Evolutionary conservation across 2,113 vertebrate species (phyloP).

Genomic region (Pleuronectes platessa): DNA sequence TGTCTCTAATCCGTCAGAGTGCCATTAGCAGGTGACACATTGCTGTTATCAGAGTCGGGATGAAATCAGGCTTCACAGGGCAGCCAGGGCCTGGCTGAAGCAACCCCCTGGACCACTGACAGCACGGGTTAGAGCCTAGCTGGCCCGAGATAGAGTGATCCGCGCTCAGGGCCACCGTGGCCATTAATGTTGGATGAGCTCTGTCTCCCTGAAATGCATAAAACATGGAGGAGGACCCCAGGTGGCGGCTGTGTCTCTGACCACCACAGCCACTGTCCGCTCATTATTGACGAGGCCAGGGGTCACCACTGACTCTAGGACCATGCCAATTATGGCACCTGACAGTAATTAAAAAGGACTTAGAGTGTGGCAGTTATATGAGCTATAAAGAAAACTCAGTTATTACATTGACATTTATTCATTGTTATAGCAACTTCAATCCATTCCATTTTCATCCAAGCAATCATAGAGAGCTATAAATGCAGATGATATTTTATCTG

Average conservation of each 20-base stretch:
- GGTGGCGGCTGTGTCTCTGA: constrained; percentile 63
- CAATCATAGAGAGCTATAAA: neutral
- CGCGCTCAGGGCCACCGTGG: constrained; percentile 40
- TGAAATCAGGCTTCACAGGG: neutral
- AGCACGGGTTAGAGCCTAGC: constrained; percentile 31
- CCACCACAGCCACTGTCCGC: constrained; percentile 32
- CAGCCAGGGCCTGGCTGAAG: neutral
- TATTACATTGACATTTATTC: constrained; percentile 42
- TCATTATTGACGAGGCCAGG: constrained; percentile 65
- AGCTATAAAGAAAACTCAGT: constrained; percentile 13
- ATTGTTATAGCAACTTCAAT: constrained; percentile 25
- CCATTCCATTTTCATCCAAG: constrained; percentile 28
- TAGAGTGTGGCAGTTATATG: constrained; percentile 1
- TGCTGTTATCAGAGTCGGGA: constrained; percentile 22
- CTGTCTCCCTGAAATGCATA: constrained; percentile 56
- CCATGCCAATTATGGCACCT: constrained; percentile 28
- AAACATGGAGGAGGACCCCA: constrained; percentile 69
- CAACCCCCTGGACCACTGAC: constrained; percentile 3
- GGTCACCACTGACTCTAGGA: constrained; percentile 42
- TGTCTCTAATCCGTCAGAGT: constrained; percentile 35
- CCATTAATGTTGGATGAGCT: constrained; percentile 82
- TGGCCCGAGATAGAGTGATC: constrained; percentile 20
- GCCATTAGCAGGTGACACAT: constrained; percentile 42
- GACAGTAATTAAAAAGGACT: constrained; percentile 44
- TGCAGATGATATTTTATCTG: neutral